Evolutionary conservation across 2,113 vertebrate genomes (phyloP), one percentile per base, ranked within the genome.

Genomic region (Lonchura striata): DNA sequence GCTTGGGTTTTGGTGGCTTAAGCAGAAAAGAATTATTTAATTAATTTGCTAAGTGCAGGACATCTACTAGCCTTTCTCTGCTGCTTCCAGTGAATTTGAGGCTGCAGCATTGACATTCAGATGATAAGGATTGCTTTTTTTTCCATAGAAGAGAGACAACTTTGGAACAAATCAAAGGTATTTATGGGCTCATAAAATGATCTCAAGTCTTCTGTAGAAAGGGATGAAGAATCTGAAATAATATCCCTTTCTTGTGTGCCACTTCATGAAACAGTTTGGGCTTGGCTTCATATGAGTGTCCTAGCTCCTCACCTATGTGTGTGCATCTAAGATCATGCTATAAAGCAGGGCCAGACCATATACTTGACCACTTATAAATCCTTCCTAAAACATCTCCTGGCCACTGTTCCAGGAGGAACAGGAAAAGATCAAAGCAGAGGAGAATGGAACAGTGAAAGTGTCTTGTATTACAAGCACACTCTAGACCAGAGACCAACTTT

Each of bases 121-220:
- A 9, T n/a, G 1, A 37, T 64, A 57, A 75, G 13, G 14, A 37
- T 8, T 42, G 9, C 6, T 13, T 25, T 22, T 21, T 81, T 37
- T 44, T 27, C 17, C 30, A 31, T 8, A 28, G 49, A 63, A 76
- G 15, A 90, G 21, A 35, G 35, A 68, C 35, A 82, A 61, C 15
- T 60, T 56, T 74, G 50, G n/a, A 90, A 31, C 30, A 90, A 77
- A 78, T 47, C 20, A 72, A 72, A 84, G 27, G 7, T 72, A 41
- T 80, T 85, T 82, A 37, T 81, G 37, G 47, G 27, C 20, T 72
- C 23, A 53, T 46, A 24, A 53, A 69, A 70, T n/a, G 1, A 53
- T 39, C 54, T n/a, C 39, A 69, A 69, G 23, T 35, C 37, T 0
- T 0, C 21, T 65, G 37, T 0, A 1, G 78, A 70, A 61, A 30